Percentiles rank a stretch among this genome's conserved stretches.
These are phyloP conservation scores for Balearica regulorum DNA, from an alignment of 2,797 vertebrate species.

Conservation along the genomic window DNA sequence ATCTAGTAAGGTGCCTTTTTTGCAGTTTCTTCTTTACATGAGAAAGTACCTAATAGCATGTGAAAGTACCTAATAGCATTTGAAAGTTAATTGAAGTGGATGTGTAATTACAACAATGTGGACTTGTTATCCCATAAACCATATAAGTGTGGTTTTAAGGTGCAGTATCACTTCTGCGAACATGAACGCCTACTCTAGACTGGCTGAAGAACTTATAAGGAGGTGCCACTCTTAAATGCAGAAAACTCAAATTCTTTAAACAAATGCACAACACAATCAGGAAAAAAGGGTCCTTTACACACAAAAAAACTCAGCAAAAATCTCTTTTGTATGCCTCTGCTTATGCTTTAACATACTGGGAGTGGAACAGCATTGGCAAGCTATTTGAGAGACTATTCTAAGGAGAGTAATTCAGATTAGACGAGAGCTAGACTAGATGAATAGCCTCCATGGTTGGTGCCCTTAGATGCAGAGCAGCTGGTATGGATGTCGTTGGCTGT, in stretches of 20 bases:
- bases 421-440: neutral
- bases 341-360: neutral
- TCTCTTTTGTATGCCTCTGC: neutral
- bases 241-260: neutral
- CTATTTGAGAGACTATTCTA: neutral
- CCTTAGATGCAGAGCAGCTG: neutral
- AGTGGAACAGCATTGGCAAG: neutral
- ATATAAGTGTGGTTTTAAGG: neutral
- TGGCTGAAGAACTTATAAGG: neutral
- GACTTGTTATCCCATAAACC: neutral
- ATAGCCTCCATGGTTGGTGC: neutral
- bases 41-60: neutral
- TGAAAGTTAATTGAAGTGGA: neutral
- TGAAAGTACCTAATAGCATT: neutral
- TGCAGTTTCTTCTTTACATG: neutral
- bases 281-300: neutral
- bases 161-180: neutral
- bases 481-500: neutral
- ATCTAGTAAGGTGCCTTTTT: neutral
- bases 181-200: fast-evolving
- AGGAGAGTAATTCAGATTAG: neutral
- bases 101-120: neutral
- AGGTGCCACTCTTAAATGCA: neutral
- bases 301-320: neutral
- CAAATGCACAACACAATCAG: neutral